Percentiles rank a stretch among this genome's conserved stretches.
phyloP scores from a whole-genome alignment of 2,113 vertebrate species.

The Laticauda colubrina region DNA sequence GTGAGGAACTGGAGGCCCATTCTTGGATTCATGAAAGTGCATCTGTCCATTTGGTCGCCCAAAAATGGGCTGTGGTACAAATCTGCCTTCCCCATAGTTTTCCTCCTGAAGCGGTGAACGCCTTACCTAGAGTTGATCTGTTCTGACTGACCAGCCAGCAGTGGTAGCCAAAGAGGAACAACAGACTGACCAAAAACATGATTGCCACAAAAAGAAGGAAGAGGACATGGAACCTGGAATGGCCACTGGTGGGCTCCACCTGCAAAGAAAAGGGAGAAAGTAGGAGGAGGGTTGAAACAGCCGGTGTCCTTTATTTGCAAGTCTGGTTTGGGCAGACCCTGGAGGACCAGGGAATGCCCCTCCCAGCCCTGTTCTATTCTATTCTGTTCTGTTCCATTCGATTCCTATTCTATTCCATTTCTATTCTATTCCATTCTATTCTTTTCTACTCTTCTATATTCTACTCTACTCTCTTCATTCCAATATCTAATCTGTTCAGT shows the following conservation, averaged over 20 bases:
- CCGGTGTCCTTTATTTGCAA: not conserved
- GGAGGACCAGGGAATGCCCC: not conserved
- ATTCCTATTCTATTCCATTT: too few species aligned
- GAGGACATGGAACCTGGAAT: slow-evolving; percentile 93
- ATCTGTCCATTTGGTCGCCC: not conserved
- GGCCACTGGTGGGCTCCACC: slow-evolving; percentile 76
- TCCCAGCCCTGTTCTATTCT: too few species aligned
- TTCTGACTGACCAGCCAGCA: slow-evolving; percentile 95
- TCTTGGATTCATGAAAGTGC: not conserved
- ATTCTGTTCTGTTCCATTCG: too few species aligned
- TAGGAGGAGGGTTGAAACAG: not conserved
- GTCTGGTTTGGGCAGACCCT: not conserved
- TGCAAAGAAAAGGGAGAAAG: not conserved
- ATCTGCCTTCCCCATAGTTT: not conserved
- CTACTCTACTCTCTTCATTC: too few species aligned
- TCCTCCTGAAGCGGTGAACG: not conserved
- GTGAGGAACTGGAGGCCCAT: not conserved
- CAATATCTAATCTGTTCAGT: too few species aligned
- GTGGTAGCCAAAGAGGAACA: slow-evolving; percentile 96
- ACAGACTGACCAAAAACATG: slow-evolving; percentile 97
- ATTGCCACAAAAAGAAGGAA: slow-evolving; percentile 96
- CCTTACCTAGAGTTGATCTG: slow-evolving; percentile 93
- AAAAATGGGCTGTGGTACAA: not conserved
- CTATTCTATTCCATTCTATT: too few species aligned
- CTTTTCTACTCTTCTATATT: too few species aligned